Evolutionary conservation across 2,888 invertebrate genomes (phyloP).

Genomic region (Heliconius charithonia): DNA sequence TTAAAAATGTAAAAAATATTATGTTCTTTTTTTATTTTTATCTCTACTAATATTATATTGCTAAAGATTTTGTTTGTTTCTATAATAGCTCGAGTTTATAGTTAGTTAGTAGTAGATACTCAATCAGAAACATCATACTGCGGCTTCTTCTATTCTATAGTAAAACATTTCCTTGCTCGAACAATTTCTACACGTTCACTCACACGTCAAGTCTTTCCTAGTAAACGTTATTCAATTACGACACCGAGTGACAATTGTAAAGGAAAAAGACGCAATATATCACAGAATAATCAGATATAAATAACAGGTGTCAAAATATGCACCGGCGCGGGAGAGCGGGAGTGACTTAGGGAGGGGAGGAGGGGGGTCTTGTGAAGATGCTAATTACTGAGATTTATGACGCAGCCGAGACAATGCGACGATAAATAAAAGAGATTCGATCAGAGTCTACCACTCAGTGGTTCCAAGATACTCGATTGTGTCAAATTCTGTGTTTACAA

Average conservation of each 20-base stretch:
- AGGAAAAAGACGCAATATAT: slow-evolving; percentile 26
- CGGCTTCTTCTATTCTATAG: no score
- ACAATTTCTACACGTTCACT: background rate
- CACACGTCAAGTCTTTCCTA: background rate
- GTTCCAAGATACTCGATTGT: slow-evolving; percentile 1
- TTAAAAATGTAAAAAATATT: no score
- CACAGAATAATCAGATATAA: slow-evolving; percentile 28
- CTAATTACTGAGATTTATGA: slow-evolving; percentile 52
- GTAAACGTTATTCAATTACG: slow-evolving; percentile 20
- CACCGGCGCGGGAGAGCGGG: slow-evolving; percentile 20
- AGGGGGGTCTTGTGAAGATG: slow-evolving; percentile 40
- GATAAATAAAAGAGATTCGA: slow-evolving; percentile 50
- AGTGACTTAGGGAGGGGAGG: background rate
- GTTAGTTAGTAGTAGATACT: no score
- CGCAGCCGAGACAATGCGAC: slow-evolving; percentile 48
- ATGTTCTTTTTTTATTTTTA: background rate
- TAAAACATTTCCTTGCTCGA: background rate
- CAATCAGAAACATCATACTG: no score
- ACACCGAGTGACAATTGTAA: slow-evolving; percentile 6
- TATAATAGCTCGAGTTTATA: no score
- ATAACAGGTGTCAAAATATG: slow-evolving; percentile 33
- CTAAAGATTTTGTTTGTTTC: no score
- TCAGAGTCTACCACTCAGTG: slow-evolving; percentile 35
- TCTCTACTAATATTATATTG: background rate
- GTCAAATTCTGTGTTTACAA: slow-evolving; percentile 2